Conservation (phyloP, 1,140 invertebrate species). For the Pollicipes pollicipes region DNA sequence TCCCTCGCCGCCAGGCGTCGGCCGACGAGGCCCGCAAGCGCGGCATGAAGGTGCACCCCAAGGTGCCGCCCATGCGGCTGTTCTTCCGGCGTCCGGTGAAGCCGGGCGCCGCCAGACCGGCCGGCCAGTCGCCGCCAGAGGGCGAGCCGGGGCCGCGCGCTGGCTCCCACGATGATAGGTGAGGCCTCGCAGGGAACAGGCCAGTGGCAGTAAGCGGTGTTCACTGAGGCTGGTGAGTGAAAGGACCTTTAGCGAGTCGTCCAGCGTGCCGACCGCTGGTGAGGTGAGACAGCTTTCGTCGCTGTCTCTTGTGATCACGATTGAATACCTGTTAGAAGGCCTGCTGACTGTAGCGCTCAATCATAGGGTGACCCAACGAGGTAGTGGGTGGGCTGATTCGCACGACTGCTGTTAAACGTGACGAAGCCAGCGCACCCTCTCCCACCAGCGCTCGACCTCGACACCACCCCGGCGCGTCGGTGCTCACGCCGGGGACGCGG, state of each 20-base stretch:
- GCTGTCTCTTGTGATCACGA: no score
- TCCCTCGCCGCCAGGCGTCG: neutral
- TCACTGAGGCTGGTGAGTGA: neutral
- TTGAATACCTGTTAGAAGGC: no score
- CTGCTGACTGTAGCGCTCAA: no score
- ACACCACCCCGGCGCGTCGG: no score
- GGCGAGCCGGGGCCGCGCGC: neutral
- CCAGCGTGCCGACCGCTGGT: no score
- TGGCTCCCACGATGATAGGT: neutral
- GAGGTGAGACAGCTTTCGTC: no score
- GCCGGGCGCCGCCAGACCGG: neutral
- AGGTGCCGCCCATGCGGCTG: neutral
- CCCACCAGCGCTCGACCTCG: no score
- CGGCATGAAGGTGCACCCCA: neutral
- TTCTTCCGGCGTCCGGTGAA: neutral
- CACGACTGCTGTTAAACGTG: no score
- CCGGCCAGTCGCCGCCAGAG: neutral
- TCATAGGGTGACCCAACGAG: no score
- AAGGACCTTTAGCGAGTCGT: neutral
- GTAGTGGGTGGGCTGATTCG: no score
- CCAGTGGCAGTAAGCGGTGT: neutral
- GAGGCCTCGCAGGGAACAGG: neutral
- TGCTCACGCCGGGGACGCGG: neutral
- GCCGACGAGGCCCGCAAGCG: neutral
- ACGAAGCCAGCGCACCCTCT: no score